Evolutionary conservation across 2,113 vertebrate species (phyloP).

Genomic region (Lophotis ruficrista): DNA sequence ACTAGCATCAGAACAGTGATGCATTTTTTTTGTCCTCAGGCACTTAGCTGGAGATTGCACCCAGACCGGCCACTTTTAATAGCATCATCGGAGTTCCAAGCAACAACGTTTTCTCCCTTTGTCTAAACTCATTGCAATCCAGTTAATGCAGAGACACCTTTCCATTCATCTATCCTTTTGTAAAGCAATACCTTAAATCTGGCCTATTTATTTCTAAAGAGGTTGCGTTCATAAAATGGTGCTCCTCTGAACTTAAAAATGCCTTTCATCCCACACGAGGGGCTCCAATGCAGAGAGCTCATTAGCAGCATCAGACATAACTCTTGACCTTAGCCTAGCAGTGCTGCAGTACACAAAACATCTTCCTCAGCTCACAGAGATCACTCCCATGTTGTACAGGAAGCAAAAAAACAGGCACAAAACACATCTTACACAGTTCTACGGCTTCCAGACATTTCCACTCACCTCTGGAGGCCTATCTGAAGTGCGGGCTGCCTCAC

Average conservation of each 20-base stretch:
- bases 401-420: neutral
- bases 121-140: neutral
- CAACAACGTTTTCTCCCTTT: neutral
- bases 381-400: neutral
- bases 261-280: rapidly evolving
- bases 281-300: neutral
- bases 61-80: neutral
- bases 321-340: neutral
- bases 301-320: neutral
- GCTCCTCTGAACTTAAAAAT: neutral
- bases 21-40: neutral
- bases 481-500: neutral
- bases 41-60: neutral
- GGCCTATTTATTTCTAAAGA: neutral
- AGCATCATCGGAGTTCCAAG: neutral
- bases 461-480: neutral
- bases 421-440: neutral
- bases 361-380: neutral
- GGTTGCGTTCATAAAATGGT: neutral
- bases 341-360: neutral
- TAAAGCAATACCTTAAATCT: neutral
- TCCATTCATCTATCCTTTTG: neutral
- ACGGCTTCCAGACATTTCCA: neutral
- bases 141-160: neutral
- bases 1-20: neutral